Conservation (phyloP, 2,888 invertebrate species). For the Encarsia formosa region DNA sequence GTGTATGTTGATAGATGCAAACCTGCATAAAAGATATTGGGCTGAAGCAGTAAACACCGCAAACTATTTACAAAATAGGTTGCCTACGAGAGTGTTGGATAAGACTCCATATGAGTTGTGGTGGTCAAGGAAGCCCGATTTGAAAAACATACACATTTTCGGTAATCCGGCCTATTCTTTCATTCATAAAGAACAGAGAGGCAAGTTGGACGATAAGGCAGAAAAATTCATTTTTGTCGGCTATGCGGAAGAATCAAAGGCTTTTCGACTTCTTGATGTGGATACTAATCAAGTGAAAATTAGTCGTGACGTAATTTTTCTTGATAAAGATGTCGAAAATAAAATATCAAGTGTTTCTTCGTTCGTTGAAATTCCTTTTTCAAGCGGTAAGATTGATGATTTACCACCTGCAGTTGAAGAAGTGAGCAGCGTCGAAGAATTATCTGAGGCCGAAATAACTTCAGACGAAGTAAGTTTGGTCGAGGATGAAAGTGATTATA, state of each 20-base stretch:
- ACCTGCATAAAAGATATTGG: slow-evolving; percentile 26
- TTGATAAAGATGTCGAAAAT: not conserved
- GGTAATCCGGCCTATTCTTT: slow-evolving; percentile 26
- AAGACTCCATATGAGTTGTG: slow-evolving; percentile 28
- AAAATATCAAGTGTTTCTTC: too few relatives aligned
- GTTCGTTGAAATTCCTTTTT: not conserved
- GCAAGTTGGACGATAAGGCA: slow-evolving; percentile 27
- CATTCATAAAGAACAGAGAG: slow-evolving; percentile 22
- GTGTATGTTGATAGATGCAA: slow-evolving; percentile 31
- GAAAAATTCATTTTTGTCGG: slow-evolving; percentile 23
- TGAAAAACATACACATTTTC: slow-evolving; percentile 27
- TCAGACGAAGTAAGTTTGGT: too few relatives aligned
- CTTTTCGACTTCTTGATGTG: slow-evolving; percentile 23
- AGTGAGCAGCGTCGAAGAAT: too few relatives aligned
- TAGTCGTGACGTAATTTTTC: slow-evolving; percentile 27
- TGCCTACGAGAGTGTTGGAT: slow-evolving; percentile 16
- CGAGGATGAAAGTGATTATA: not conserved
- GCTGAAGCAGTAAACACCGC: slow-evolving; percentile 29
- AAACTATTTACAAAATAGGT: slow-evolving; percentile 24
- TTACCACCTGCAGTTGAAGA: too few relatives aligned
- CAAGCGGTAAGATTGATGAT: not conserved
- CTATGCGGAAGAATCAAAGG: slow-evolving; percentile 26
- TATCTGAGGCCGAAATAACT: too few relatives aligned
- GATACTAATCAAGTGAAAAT: slow-evolving; percentile 18
- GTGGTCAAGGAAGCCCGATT: slow-evolving; percentile 22